phyloP scores from a whole-genome alignment of 2,888 invertebrate genomes.

The Troglohyphantes excavatus region DNA sequence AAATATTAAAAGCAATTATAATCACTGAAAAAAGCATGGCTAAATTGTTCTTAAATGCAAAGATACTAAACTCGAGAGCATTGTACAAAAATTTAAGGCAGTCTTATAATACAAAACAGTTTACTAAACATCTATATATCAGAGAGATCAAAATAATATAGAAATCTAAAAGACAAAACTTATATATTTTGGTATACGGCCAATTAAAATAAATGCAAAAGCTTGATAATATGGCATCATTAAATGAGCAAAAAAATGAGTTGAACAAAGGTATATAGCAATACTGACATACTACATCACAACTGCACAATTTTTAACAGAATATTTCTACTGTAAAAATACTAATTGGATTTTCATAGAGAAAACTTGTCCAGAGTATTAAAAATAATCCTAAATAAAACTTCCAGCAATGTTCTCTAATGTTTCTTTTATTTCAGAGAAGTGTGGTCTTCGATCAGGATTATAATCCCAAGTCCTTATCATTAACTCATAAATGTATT shows the following conservation, averaged over 20 bases:
- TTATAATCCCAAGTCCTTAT: slow-evolving; percentile 96
- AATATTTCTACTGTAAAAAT: too few relatives aligned
- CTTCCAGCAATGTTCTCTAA: slow-evolving; percentile 76
- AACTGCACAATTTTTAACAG: slow-evolving; percentile 31
- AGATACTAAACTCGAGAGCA: too few relatives aligned
- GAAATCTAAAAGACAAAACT: not conserved
- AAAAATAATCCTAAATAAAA: slow-evolving; percentile 43
- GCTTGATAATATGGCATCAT: not conserved
- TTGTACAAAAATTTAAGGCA: too few relatives aligned
- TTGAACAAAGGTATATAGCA: slow-evolving; percentile 10
- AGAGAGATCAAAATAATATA: not conserved
- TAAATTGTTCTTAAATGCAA: too few relatives aligned
- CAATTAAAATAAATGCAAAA: slow-evolving; percentile 14
- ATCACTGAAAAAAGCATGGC: too few relatives aligned
- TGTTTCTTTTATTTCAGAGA: slow-evolving; percentile 88
- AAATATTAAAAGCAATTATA: too few relatives aligned
- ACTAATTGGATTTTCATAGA: not conserved
- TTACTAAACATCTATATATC: not conserved
- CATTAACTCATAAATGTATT: slow-evolving; percentile 95
- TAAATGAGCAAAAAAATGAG: not conserved
- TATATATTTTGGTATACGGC: not conserved
- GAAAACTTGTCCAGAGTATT: slow-evolving; percentile 9
- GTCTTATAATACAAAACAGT: too few relatives aligned
- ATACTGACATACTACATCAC: slow-evolving; percentile 50
- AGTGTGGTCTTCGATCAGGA: slow-evolving; percentile 94